phyloP scores from a whole-genome alignment of 1,140 invertebrate species.

The Yoshiicerus persimilis region DNA sequence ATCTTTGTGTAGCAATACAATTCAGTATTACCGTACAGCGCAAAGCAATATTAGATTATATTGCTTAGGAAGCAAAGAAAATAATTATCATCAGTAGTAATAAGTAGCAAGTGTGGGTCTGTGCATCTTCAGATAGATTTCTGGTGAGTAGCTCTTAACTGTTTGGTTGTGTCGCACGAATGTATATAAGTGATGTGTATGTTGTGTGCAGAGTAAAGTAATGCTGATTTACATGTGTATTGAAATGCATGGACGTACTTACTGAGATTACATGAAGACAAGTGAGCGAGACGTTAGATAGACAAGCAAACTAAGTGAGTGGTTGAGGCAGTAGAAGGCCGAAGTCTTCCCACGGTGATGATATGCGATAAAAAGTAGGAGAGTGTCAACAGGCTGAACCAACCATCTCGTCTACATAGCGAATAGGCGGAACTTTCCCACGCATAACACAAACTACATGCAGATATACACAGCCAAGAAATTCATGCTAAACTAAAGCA shows the following conservation, averaged over 20 bases:
- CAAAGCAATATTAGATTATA: no score
- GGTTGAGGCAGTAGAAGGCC: conserved; percentile 24
- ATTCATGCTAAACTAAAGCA: not conserved
- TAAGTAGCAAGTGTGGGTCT: not conserved
- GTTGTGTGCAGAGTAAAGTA: not conserved
- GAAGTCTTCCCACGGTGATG: conserved; percentile 28
- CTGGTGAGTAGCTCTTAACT: not conserved
- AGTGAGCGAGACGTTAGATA: not conserved
- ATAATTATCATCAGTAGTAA: not conserved
- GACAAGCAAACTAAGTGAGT: conserved; percentile 15
- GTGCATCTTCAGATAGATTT: not conserved
- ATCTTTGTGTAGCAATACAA: no score
- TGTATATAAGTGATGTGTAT: not conserved
- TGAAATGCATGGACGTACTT: not conserved
- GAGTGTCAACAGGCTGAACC: conserved; percentile 27
- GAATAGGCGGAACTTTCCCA: conserved; percentile 26
- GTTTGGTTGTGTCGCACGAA: not conserved
- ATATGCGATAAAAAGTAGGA: conserved; percentile 25
- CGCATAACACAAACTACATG: not conserved
- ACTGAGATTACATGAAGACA: not conserved
- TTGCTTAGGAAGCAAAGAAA: not conserved
- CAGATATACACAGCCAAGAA: not conserved
- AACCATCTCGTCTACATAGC: conserved; percentile 11
- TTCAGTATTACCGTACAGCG: no score
- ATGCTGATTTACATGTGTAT: not conserved